Evolutionary conservation across 2,888 invertebrate genomes (phyloP).

Genomic region (Timema cristinae): DNA sequence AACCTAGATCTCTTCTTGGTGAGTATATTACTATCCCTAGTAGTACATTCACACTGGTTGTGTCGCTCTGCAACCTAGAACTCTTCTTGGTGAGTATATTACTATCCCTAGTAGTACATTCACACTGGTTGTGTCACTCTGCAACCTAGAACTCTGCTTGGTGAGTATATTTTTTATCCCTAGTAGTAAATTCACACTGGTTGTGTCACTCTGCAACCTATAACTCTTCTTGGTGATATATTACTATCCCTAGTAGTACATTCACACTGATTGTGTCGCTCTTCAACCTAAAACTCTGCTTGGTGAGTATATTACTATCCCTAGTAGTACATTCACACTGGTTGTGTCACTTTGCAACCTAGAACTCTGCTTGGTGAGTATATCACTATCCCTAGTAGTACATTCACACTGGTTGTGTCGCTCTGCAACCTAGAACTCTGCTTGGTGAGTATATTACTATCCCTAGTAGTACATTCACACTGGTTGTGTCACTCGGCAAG

Average conservation of each 20-base stretch:
- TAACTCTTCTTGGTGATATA: slow-evolving; percentile 75
- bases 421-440: slow-evolving; percentile 82
- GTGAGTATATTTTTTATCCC: slow-evolving; percentile 50
- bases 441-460: slow-evolving; percentile 59
- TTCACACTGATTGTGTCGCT: slow-evolving; percentile 91
- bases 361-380: slow-evolving; percentile 78
- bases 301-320: slow-evolving; percentile 54
- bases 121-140: slow-evolving; percentile 91
- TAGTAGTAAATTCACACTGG: slow-evolving; percentile 76
- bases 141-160: slow-evolving; percentile 82
- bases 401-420: slow-evolving; percentile 91
- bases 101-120: slow-evolving; percentile 64
- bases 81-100: slow-evolving; percentile 69
- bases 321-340: slow-evolving; percentile 77
- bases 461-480: slow-evolving; percentile 73
- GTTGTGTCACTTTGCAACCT: slow-evolving; percentile 87
- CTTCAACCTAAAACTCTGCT: slow-evolving; percentile 83
- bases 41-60: slow-evolving; percentile 88
- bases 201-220: slow-evolving; percentile 85
- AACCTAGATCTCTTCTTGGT: slow-evolving; percentile 86
- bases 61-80: slow-evolving; percentile 86
- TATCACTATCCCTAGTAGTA: slow-evolving; percentile 55
- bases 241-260: slow-evolving; percentile 60
- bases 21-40: slow-evolving; percentile 38
- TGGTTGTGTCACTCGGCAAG: slow-evolving; percentile 87